Base-by-base conservation (phyloP, 2,113 vertebrate species). In the Pteruthius melanotis region DNA sequence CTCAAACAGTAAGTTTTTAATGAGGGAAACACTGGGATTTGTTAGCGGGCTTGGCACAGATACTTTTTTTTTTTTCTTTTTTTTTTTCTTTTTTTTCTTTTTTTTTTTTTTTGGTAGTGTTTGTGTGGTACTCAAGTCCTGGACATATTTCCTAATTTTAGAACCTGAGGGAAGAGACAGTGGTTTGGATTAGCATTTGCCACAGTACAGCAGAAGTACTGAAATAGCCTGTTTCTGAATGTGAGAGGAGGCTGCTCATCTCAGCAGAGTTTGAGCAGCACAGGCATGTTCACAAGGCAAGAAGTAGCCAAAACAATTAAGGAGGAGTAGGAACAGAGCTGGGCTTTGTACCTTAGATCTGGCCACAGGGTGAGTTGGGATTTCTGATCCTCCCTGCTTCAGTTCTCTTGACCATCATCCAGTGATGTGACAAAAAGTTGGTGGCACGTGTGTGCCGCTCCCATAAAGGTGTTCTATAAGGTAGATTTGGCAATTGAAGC, bases 381-480 rank as follows among this genome's bases (percentile, higher is more conserved):
- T 65, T 83, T 40, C 37, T 72, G 7, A 21, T 17, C 13, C 15
- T 85, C 20, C 19, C 19, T 68, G 12, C 5, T 64, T 76, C 45
- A 23, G 6, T 69, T 79, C 45, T 79, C 35, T 52, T 88, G 22
- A 19, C 26, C 22, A 13, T 66, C n/a, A 6, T 64, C 49, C 17
- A 65, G 26, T 49, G 53, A 72, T 30, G 17, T 53, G 54, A 49
- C n/a, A 47, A 26, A 57, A 79, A 82, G 31, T 2, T 84, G n/a
- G 21, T 80, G 28, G 14, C 39, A 19, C 9, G 35, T 45, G 4
- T 22, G 6, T 60, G 15, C 18, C 18, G 4, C 12, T 71, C 3
- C 0, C 0, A 2, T 49, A 17, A 82, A 76, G 35, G 13, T 1
- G 0, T 16, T 44, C 15, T 64, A 0, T 56, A 17, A 19, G 13